These are phyloP conservation scores for Eurois occulta DNA, from an alignment of 2,888 invertebrate species.

Conservation along the genomic window DNA sequence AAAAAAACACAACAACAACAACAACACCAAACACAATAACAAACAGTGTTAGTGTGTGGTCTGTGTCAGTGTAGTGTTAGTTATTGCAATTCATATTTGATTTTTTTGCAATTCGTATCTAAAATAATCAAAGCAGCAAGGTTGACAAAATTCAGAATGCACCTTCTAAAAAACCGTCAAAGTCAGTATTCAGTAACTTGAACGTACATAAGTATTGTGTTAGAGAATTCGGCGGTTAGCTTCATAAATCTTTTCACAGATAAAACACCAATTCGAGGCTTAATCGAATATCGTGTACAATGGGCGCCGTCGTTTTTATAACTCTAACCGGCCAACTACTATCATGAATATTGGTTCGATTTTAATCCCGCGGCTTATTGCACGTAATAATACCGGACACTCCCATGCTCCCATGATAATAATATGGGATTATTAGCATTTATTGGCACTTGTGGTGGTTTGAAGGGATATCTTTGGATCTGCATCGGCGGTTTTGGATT, in stretches of 20 bases:
- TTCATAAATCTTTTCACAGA: constrained; percentile 23
- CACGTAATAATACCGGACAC: constrained; percentile 48
- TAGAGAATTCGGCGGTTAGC: constrained; percentile 6
- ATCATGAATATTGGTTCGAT: constrained; percentile 75
- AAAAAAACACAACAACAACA: too few species aligned
- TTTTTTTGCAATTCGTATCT: too few species aligned
- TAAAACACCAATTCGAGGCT: constrained; percentile 29
- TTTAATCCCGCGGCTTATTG: constrained; percentile 74
- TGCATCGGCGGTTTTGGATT: constrained; percentile 25
- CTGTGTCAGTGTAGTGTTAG: too few species aligned
- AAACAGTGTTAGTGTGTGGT: too few species aligned
- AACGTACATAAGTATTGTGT: not conserved
- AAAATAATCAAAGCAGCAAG: not conserved
- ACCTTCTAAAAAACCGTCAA: not conserved
- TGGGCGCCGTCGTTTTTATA: constrained; percentile 56
- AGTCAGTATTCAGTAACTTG: not conserved
- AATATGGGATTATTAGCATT: constrained; percentile 50
- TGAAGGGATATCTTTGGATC: constrained; percentile 43
- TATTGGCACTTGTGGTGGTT: constrained; percentile 59
- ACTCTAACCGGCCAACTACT: constrained; percentile 57
- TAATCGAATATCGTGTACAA: constrained; percentile 43
- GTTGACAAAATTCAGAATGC: not conserved
- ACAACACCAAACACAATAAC: too few species aligned
- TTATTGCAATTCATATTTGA: too few species aligned
- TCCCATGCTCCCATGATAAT: constrained; percentile 49